Conservation (phyloP, 2,888 invertebrate species). For the Phortica magna region DNA sequence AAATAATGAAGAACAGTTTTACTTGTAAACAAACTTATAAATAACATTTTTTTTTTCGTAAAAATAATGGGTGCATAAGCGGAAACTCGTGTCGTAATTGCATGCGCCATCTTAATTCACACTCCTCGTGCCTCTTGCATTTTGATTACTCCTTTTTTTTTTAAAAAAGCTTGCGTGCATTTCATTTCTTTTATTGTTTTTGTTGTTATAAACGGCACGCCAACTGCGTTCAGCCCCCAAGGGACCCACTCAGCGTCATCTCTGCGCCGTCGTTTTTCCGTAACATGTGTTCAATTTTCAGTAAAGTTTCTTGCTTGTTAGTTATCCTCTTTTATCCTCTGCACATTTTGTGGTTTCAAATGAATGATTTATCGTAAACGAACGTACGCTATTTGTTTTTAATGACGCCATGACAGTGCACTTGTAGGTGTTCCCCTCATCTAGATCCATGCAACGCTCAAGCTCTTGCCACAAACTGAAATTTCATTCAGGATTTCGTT, state of each 20-base stretch:
- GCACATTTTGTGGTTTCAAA: background rate
- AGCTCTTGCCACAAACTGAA: background rate
- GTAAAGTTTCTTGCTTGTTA: slow-evolving; percentile 1
- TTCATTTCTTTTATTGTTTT: slow-evolving; percentile 9
- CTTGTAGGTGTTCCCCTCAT: slow-evolving; percentile 43
- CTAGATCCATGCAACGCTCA: background rate
- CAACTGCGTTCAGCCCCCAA: background rate
- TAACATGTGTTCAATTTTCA: background rate
- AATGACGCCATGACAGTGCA: slow-evolving; percentile 41
- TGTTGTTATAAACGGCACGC: background rate
- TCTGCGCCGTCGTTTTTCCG: background rate
- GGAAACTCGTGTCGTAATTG: background rate
- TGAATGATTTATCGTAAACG: slow-evolving; percentile 31
- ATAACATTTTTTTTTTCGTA: too few relatives aligned
- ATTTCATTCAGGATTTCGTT: slow-evolving; percentile 4
- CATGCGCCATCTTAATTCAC: background rate
- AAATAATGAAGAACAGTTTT: too few relatives aligned
- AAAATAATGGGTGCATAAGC: too few relatives aligned
- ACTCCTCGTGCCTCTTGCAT: too few relatives aligned
- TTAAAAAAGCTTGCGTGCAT: slow-evolving; percentile 18
- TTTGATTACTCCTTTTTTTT: too few relatives aligned
- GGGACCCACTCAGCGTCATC: background rate
- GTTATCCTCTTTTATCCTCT: slow-evolving; percentile 13
- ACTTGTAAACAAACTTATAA: too few relatives aligned
- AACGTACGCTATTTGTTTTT: slow-evolving; percentile 21